phyloP scores from a whole-genome alignment of 2,888 invertebrate species.

The Andrena hattorfiana region DNA sequence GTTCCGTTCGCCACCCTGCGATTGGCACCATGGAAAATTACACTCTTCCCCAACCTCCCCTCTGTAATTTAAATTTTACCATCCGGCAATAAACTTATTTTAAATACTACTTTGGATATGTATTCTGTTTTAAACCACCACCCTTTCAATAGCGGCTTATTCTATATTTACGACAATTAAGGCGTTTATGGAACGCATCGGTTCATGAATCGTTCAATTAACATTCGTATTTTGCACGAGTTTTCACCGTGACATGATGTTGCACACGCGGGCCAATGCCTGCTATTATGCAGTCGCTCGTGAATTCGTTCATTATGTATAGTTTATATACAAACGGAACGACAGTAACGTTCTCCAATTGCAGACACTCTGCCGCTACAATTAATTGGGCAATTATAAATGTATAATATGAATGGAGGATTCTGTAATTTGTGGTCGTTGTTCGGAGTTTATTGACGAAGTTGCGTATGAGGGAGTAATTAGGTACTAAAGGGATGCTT shows the following conservation, averaged over 20 bases:
- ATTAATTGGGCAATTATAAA: constrained; percentile 7
- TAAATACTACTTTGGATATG: constrained; percentile 25
- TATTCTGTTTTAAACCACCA: neutral
- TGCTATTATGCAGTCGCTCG: neutral
- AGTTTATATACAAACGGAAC: no score
- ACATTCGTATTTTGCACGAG: neutral
- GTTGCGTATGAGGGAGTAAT: neutral
- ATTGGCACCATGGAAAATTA: constrained; percentile 35
- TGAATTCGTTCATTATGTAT: constrained; percentile 1
- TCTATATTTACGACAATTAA: neutral
- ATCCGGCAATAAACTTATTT: constrained; percentile 54
- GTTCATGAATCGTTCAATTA: neutral
- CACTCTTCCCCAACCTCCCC: neutral
- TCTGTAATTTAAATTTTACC: constrained; percentile 29
- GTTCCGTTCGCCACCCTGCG: constrained; percentile 2
- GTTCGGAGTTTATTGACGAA: neutral
- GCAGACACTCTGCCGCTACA: neutral
- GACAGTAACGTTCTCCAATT: neutral
- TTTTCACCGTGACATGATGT: neutral
- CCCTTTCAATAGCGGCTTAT: neutral
- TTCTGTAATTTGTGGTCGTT: neutral
- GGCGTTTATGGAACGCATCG: neutral
- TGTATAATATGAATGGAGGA: neutral
- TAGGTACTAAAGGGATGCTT: neutral
- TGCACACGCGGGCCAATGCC: neutral